Base-by-base conservation (phyloP, 2,888 invertebrate species). In the Phania funesta region DNA sequence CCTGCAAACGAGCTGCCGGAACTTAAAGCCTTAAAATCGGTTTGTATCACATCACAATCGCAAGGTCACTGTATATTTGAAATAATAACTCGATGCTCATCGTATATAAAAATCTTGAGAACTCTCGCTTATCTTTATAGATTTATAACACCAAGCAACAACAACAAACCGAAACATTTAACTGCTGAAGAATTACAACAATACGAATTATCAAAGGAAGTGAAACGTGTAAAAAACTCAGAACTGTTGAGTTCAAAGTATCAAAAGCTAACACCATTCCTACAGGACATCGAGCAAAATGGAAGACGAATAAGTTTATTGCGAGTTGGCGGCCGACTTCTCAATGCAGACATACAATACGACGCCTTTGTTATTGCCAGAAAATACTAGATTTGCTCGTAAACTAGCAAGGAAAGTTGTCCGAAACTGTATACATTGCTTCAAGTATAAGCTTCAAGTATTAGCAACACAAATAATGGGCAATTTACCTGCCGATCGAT, bases 301-400 rank as follows among this genome's bases (percentile, higher is more conserved):
- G 29, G 13, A 9, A 7, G 22, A 11, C 22, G n/a, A 41, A 44
- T 54, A 4, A 24, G n/a, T 9, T 44, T 29, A 11, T 75, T 87
- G 20, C 82, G 86, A 77, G 87, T 87, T 56, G 87, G 87, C 38
- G 87, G 87, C 22, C 52, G 68, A 22, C 32, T 56, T 35, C 52
- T 54, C 3, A 24, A 50, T 20, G 80, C 87, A 85, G 84, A 62
- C 85, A 86, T 83, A 86, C 73, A 77, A 18, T 84, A 78, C 46
- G 83, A 85, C 35, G 76, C 84, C 85, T 6, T 50, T 50, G 4
- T 22, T 50, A 13, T 50, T 50, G 48, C 13, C 48, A 24, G 13
- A 9, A 5, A 22, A 50, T 11, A 50, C 24, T 1, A 50, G 48
- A 22, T 50, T 50, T 24, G 48, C 44, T 8, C 76, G 83, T 58